A percentile compares a stretch with the other conserved stretches of the same genome.
phyloP scores from a whole-genome alignment of 2,113 vertebrate genomes.

The Genyomyrus donnyi region DNA sequence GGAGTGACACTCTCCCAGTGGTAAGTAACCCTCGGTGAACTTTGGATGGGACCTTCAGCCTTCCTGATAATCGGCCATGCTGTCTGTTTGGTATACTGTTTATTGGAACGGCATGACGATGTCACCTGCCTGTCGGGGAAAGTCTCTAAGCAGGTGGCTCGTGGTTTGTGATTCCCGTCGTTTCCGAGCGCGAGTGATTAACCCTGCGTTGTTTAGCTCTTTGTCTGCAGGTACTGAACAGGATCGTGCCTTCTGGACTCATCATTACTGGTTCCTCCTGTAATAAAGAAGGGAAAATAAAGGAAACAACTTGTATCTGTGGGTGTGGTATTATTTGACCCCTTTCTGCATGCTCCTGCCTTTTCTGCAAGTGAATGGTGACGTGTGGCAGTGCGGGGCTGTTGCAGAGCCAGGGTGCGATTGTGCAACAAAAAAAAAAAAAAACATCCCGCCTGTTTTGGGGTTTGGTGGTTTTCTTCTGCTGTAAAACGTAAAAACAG shows the following conservation, averaged over 20 bases:
- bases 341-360: slow-evolving; percentile 21
- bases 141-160: not conserved
- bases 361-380: not conserved
- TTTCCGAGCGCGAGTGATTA: slow-evolving; percentile 36
- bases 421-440: not conserved
- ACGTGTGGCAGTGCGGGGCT: not conserved
- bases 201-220: slow-evolving; percentile 74
- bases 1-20: not conserved
- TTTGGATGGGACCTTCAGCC: not conserved
- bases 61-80: not conserved
- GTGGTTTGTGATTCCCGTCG: not conserved
- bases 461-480: not conserved
- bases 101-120: not conserved
- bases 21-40: not conserved
- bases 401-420: not conserved
- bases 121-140: not conserved
- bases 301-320: slow-evolving; percentile 70
- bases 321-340: slow-evolving; percentile 72
- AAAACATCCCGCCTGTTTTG: not conserved
- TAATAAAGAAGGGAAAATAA: slow-evolving; percentile 73
- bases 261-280: slow-evolving; percentile 63
- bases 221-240: slow-evolving; percentile 76
- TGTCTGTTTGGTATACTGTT: not conserved
- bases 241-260: slow-evolving; percentile 65
- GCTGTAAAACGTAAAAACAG: not conserved